Evolutionary conservation across 2,888 invertebrate genomes (phyloP), one percentile per base, ranked within the genome.

Genomic region (Temnothorax ravouxi): DNA sequence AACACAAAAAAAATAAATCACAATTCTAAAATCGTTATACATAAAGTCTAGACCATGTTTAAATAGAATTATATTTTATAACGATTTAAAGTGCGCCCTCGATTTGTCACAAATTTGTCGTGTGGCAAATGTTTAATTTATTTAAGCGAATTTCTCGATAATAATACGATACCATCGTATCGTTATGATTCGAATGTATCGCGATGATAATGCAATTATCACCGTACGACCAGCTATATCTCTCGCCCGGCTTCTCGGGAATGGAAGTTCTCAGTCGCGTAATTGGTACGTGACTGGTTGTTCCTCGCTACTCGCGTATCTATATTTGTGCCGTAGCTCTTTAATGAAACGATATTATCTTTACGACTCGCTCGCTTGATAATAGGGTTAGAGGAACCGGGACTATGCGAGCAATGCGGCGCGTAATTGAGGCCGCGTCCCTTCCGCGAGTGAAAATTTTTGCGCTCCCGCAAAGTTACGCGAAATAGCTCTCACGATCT

Each of bases 271-370:
- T 62, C 75, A 76, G 77, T 11, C 61, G 74, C 72, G 79, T 59
- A 47, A 52, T 56, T 56, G 56, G 38, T 84, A 72, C 84, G 64
- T 71, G 61, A 85, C 64, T 77, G 81, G 76, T 41, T 72, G 59
- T 72, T 61, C 59, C 38, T 25, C 61, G 62, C 56, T 34, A 54
- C 61, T 47, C 85, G 66, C 76, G 84, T 88, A 87, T 87, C 86
- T 72, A 59, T 84, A 74, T 88, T 88, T 88, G 76, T 44, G 56
- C 83, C 41, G 61, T 47, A 50, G 67, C 34, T 83, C 71, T 64
- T 76, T 52, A 18, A 25, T 56, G 83, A 77, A 83, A 77, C 83
- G 77, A 83, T 84, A 80, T 82, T 86, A 88, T 86, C 86, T 83
- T 84, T 83, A 86, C 84, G 74, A 88, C 74, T 69, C 21, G 64